A percentile compares a stretch with the other conserved stretches of the same genome.
Conservation (phyloP, 1,140 invertebrate species). For the Drosophila biarmipes region DNA sequence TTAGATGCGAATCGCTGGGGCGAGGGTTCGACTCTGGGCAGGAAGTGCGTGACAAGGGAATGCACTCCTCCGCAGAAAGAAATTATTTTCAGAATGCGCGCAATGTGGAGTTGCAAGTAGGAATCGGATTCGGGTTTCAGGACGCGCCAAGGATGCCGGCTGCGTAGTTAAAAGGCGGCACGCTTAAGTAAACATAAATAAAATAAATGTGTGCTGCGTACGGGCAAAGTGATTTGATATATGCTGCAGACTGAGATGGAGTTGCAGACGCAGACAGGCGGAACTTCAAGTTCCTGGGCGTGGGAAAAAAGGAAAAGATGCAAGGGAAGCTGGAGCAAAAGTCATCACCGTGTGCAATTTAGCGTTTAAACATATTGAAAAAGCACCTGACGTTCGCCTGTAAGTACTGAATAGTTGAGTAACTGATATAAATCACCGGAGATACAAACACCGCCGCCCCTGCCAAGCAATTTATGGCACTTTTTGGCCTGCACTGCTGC, state of each 20-base stretch:
- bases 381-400: conserved; percentile 23
- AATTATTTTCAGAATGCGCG: conserved; percentile 52
- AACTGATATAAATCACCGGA: conserved; percentile 32
- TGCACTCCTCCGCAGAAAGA: conserved; percentile 40
- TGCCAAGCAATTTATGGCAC: conserved; percentile 30
- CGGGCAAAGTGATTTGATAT: conserved; percentile 45
- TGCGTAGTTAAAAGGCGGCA: conserved; percentile 30
- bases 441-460: neutral
- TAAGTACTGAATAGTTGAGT: conserved; percentile 45
- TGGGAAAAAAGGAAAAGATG: neutral
- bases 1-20: conserved; percentile 47
- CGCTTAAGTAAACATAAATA: conserved; percentile 60
- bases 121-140: conserved; percentile 3
- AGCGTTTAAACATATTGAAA: conserved; percentile 50
- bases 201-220: conserved; percentile 45
- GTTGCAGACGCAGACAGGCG: conserved; percentile 12
- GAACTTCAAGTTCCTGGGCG: conserved; percentile 17
- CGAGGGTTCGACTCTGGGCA: conserved; percentile 25
- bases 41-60: conserved; percentile 46
- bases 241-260: conserved; percentile 13
- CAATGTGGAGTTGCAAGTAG: conserved; percentile 18
- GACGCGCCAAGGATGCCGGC: conserved; percentile 18
- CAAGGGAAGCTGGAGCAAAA: conserved; percentile 2
- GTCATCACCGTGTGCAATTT: conserved; percentile 39
- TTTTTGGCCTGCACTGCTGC: conserved; percentile 12